Evolutionary conservation across 2,888 invertebrate species (phyloP).

Genomic region (Drosophila meridionalis): DNA sequence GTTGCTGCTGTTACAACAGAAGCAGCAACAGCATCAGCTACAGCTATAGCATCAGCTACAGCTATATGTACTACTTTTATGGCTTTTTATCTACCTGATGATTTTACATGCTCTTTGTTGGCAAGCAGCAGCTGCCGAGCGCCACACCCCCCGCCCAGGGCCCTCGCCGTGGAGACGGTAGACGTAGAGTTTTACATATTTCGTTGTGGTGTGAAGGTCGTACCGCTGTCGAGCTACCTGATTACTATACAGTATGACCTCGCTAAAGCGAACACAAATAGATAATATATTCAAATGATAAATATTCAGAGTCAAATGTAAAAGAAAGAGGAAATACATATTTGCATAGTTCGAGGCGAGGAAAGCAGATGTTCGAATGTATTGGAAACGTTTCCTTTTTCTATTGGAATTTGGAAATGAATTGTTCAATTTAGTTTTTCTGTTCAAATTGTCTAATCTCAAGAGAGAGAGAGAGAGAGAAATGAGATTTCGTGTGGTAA

Average conservation of each 20-base stretch:
- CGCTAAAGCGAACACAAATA: neutral
- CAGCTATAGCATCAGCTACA: slow-evolving; percentile 24
- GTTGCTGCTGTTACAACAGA: slow-evolving; percentile 33
- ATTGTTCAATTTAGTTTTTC: neutral
- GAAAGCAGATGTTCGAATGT: neutral
- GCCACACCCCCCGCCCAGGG: neutral
- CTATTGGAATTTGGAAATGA: neutral
- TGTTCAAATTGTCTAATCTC: neutral
- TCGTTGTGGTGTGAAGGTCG: slow-evolving; percentile 33
- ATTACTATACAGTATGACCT: slow-evolving; percentile 7
- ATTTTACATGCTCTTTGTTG: slow-evolving; percentile 64
- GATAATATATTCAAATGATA: neutral
- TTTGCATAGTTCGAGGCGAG: neutral
- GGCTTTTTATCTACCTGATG: slow-evolving; percentile 61
- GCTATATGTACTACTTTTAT: slow-evolving; percentile 59
- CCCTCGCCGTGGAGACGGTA: neutral
- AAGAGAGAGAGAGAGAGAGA: too few species aligned
- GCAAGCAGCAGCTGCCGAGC: slow-evolving; percentile 23
- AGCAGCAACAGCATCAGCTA: slow-evolving; percentile 19
- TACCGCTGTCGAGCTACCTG: slow-evolving; percentile 5
- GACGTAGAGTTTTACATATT: slow-evolving; percentile 22
- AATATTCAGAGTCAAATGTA: neutral
- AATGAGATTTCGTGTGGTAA: neutral
- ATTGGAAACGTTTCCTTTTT: neutral
- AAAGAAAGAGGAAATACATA: neutral